Conservation (phyloP, 2,113 vertebrate species). For the Pachycephala philippinensis region DNA sequence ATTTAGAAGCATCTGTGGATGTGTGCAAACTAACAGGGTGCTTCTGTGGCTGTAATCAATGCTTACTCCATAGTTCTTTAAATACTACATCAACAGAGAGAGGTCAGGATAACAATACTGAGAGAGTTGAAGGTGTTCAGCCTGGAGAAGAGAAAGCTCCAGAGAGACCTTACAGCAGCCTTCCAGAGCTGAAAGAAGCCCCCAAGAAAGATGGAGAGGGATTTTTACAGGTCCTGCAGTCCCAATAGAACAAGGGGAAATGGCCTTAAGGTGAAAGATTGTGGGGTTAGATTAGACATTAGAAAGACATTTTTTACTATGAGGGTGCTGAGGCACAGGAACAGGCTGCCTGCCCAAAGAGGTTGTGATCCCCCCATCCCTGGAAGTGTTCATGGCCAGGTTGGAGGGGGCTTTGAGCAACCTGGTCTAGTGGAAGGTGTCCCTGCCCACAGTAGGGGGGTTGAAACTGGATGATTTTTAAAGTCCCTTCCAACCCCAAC, state of each 20-base stretch:
- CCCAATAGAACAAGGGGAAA: background rate
- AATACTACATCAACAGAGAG: background rate
- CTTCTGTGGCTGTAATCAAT: background rate
- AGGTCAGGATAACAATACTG: background rate
- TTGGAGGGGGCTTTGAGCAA: background rate
- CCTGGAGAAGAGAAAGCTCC: background rate
- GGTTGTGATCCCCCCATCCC: background rate
- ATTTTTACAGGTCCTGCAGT: background rate
- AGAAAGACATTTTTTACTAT: background rate
- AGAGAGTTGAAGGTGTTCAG: background rate
- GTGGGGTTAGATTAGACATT: background rate
- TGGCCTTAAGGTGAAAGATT: background rate
- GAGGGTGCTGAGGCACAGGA: background rate
- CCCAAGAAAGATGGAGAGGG: background rate
- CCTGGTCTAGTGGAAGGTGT: background rate
- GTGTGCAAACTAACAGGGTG: too few relatives aligned
- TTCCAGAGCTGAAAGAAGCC: background rate
- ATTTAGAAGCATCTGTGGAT: too few relatives aligned
- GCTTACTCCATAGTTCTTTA: background rate
- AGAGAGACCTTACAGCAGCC: background rate
- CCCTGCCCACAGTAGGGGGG: fast-evolving
- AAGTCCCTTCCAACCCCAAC: background rate
- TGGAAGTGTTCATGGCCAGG: background rate
- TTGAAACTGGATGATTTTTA: background rate
- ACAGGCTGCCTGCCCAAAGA: background rate